phyloP scores from a whole-genome alignment of 2,888 invertebrate genomes.

The Hypomecis atomaria region DNA sequence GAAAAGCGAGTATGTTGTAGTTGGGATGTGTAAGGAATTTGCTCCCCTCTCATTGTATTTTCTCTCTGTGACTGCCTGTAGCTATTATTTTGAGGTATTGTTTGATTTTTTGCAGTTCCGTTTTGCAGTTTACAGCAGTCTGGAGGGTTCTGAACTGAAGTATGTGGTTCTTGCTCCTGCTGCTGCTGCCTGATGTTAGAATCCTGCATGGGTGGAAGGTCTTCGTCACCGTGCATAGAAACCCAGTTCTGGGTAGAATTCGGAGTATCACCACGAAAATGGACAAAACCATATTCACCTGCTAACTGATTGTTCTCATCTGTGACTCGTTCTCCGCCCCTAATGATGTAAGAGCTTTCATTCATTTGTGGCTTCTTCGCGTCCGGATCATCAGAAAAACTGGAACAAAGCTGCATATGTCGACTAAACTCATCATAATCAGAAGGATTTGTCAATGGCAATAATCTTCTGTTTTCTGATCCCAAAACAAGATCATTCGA shows the following conservation, averaged over 20 bases:
- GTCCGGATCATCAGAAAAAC: constrained; percentile 39
- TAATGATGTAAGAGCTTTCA: constrained; percentile 37
- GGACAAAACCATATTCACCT: constrained; percentile 11
- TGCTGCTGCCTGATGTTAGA: neutral
- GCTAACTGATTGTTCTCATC: constrained; percentile 9
- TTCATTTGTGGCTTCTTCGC: constrained; percentile 29
- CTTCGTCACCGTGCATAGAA: neutral
- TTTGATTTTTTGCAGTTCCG: neutral
- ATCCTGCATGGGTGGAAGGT: neutral
- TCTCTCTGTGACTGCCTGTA: constrained; percentile 2
- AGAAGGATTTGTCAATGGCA: constrained; percentile 48
- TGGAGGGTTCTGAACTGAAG: neutral
- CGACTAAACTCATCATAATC: constrained; percentile 52
- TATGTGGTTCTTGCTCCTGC: neutral
- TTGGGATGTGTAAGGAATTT: constrained; percentile 3
- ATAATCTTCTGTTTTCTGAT: constrained; percentile 40
- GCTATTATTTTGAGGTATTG: neutral
- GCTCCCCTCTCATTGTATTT: neutral
- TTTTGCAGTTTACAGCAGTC: constrained; percentile 1
- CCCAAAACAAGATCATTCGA: constrained; percentile 35
- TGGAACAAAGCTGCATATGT: constrained; percentile 50
- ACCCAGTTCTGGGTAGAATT: constrained; percentile 8
- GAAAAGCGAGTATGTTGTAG: neutral
- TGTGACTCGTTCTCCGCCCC: constrained; percentile 38
- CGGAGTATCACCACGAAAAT: constrained; percentile 10